Base-by-base conservation (phyloP, 1,140 invertebrate species). In the Drosophila varians region DNA sequence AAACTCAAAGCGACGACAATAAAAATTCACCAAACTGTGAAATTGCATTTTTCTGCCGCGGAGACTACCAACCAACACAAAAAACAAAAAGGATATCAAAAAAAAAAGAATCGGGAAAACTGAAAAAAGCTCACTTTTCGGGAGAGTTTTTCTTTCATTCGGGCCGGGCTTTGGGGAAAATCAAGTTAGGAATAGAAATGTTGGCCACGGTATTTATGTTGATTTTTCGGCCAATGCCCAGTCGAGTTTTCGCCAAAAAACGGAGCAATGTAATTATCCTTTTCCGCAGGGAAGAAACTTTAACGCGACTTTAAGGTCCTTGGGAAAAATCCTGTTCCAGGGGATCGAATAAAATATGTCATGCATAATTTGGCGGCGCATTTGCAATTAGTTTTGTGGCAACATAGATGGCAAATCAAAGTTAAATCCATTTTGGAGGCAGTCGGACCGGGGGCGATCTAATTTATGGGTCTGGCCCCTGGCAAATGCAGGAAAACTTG, bases 21-120 rank as follows among this genome's bases (percentile, higher is more conserved):
- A 87, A 87, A 87, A 87, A 87, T 77, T 87, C 82, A 87, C 83
- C 83, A 88, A 88, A 88, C 83, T 88, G 83, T 88, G 83, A 88
- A 88, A 88, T 88, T 88, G 83, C 83, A 88, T 89, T 88, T 88
- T 88, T 88, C 74, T 89, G 83, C 71, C 75, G 78, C 75, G 74
- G 60, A 64, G 61, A 54, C 45, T 69, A 76, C 61, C 34, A 11
- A 55, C n/a, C n/a, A n/a, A n/a, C n/a, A n/a, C n/a, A 72, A 53
- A 60, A 62, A 60, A 62, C 45, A 18, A 36, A 7, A 12, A 31
- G 25, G 42, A 28, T 34, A 53, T 28, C 49, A 47, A 16, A 12
- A 18, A 73, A 64, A 48, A 40, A 51, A 28, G 49, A 45, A 38
- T 18, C 12, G 28, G 18, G 57, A 53, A 31, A 55, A 28, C 36